These are phyloP conservation scores for Adela reaumurella DNA, from an alignment of 2,888 invertebrate species.

Conservation along the genomic window DNA sequence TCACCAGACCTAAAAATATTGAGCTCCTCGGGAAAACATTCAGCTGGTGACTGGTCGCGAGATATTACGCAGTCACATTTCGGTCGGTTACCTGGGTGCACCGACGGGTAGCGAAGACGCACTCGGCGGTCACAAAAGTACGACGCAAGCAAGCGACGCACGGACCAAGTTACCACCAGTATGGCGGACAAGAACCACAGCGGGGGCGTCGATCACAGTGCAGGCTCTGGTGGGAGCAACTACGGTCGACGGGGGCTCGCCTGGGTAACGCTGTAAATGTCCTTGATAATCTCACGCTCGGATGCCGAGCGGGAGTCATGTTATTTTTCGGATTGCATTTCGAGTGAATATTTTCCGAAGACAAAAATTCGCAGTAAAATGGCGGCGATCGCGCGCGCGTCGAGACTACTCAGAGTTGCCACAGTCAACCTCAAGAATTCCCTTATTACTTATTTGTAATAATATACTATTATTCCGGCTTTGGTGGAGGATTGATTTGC, in stretches of 20 bases:
- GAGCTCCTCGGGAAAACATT: slow-evolving; percentile 14
- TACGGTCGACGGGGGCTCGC: background rate
- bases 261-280: background rate
- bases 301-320: background rate
- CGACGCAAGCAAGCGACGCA: background rate
- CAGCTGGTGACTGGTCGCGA: background rate
- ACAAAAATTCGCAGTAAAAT: background rate
- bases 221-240: background rate
- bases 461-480: too few relatives aligned
- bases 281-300: background rate
- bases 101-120: background rate
- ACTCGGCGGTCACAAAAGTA: background rate
- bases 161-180: background rate
- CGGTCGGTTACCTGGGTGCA: background rate
- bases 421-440: too few relatives aligned
- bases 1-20: slow-evolving; percentile 53
- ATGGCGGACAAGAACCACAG: background rate
- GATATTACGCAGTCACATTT: background rate
- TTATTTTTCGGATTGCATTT: background rate
- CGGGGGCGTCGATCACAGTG: background rate
- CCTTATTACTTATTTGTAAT: too few relatives aligned
- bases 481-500: too few relatives aligned
- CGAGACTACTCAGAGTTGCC: background rate
- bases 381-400: background rate
- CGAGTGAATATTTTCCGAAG: background rate